Percentiles rank a stretch among this genome's conserved stretches.
Conservation (phyloP, 2,113 vertebrate species). For the Lepidothrix coronata region DNA sequence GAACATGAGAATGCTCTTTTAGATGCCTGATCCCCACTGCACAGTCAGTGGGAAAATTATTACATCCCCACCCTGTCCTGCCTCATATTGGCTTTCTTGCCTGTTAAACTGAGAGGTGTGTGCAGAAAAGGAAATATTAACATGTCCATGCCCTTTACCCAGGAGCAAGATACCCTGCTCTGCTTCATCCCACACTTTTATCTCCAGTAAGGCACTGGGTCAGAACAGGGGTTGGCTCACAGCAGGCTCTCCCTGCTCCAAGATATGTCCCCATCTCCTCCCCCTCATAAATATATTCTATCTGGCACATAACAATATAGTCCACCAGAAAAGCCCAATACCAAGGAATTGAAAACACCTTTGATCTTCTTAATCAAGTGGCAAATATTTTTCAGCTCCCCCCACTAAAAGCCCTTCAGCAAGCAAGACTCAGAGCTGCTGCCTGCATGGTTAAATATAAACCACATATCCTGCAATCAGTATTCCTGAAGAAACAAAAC, state of each 20-base stretch:
- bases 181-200: background rate
- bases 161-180: slow-evolving; percentile 12
- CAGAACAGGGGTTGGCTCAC: background rate
- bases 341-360: background rate
- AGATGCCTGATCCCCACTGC: background rate
- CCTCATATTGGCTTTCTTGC: background rate
- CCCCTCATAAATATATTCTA: background rate
- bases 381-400: background rate
- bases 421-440: background rate
- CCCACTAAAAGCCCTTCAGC: background rate
- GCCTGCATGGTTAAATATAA: slow-evolving; percentile 57
- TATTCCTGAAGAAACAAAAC: background rate
- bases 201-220: background rate
- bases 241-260: background rate
- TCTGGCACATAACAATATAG: background rate
- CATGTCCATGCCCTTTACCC: background rate
- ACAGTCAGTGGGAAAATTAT: background rate
- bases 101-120: background rate
- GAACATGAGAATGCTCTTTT: background rate
- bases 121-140: slow-evolving; percentile 9
- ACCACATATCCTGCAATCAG: background rate
- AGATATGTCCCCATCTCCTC: background rate
- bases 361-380: background rate
- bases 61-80: background rate
- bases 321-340: background rate